These are phyloP conservation scores for Tortrix viridana DNA, from an alignment of 2,888 invertebrate species.

Conservation along the genomic window DNA sequence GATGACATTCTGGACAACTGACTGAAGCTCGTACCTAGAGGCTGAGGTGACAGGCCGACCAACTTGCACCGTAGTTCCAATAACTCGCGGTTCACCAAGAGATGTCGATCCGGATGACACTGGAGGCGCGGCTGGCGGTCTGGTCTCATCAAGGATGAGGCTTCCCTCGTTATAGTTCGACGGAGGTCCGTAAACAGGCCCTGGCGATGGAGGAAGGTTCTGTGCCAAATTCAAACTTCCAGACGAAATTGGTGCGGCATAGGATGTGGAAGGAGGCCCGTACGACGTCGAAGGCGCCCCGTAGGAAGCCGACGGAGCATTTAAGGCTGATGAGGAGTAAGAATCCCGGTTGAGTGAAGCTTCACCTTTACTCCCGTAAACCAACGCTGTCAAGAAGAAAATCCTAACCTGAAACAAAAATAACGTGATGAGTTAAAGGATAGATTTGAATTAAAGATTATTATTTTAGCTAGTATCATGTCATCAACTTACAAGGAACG, in stretches of 20 bases:
- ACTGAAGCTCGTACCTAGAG: conserved; percentile 72
- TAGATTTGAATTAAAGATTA: not conserved
- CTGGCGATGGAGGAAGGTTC: conserved; percentile 26
- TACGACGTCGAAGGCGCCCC: conserved; percentile 68
- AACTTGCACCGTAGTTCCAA: conserved; percentile 38
- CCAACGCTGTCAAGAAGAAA: conserved; percentile 66
- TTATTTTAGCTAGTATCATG: conserved; percentile 18
- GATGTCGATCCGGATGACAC: conserved; percentile 23
- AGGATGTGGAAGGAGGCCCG: conserved; percentile 51
- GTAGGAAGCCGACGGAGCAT: conserved; percentile 70
- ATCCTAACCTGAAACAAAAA: conserved; percentile 64
- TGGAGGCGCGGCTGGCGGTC: conserved; percentile 20
- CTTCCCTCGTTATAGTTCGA: conserved; percentile 34
- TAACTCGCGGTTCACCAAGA: conserved; percentile 51
- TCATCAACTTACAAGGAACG: conserved; percentile 76
- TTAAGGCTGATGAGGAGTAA: conserved; percentile 63
- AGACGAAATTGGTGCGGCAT: conserved; percentile 47
- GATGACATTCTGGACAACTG: conserved; percentile 74
- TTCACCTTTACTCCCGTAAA: conserved; percentile 67
- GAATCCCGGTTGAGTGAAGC: conserved; percentile 63
- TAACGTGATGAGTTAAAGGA: not conserved
- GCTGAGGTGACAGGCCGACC: conserved; percentile 50
- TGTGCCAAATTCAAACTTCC: conserved; percentile 37
- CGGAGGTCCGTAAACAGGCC: conserved; percentile 21
- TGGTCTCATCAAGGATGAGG: conserved; percentile 33